Evolutionary conservation across 64 coral and sea anemone genomes (phyloP), one percentile per base, ranked within the genome.

Genomic region (Astreopora myriophthalma): DNA sequence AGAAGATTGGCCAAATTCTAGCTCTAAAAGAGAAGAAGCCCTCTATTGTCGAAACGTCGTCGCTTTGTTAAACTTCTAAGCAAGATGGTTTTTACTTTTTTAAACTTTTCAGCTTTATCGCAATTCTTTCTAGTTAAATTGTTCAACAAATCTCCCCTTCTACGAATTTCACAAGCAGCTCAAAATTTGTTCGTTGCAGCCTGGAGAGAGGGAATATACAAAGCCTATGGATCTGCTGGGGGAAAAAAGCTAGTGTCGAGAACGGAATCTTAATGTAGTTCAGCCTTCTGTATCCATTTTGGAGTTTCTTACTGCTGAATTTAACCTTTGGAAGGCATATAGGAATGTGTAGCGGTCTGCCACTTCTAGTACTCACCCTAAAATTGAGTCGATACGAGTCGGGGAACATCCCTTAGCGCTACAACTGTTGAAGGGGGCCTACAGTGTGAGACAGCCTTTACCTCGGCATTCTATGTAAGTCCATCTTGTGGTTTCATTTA

Each of bases 311-410:
- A 35, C 74, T 26, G 20, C 23, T 5, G 74, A 78, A 48, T 78
- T 78, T 48, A 5, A 58, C 19, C 2, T 16, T 16, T 6, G 52
- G 52, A 58, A 58, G 19, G 52, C 52, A 16, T 58, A 58, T 19
- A 58, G 52, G 42, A 46, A 46, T 46, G 89, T 91, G 7, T 91
- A 91, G 36, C 46, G 78, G 35, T 92, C 78, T 73, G 78, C 89
- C 66, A 92, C 74, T 27, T 92, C 89, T n/a, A 80, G 66, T 49
- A 74, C 78, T 51, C 89, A 84, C 27, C 37, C 89, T 40, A 25
- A 71, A 32, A 80, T 91, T 70, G 74, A 91, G 24, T 34, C 58
- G 8, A 28, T 80, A 8, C 31, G 28, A 23, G 52, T 58, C 17
- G n/a, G 52, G 52, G 75, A 81, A 31, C 89, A 91, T 33, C 89